These are phyloP conservation scores for Caenorhabditis sulstoni DNA, from an alignment of 2,888 invertebrate genomes.

Conservation along the genomic window DNA sequence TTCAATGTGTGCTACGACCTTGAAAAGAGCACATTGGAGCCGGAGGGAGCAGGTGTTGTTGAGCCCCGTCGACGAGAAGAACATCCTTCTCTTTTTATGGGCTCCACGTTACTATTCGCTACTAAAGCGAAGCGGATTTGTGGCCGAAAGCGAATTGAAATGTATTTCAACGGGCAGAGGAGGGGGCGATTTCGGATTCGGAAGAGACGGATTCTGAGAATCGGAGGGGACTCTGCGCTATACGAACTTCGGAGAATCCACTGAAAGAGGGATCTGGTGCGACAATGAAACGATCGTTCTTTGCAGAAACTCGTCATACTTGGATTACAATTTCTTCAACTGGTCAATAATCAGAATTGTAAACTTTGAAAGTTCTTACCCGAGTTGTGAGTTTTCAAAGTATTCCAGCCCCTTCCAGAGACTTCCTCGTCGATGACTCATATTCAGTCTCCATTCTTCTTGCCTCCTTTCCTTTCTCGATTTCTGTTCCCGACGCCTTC, in stretches of 20 bases:
- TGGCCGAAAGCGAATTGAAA: slow-evolving; percentile 4
- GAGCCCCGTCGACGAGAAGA: slow-evolving; percentile 2
- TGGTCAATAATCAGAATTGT: too few species aligned
- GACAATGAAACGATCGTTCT: too few species aligned
- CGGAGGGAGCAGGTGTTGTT: slow-evolving; percentile 20
- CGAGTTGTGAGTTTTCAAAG: too few species aligned
- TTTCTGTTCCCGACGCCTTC: background rate
- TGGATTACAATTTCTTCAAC: too few species aligned
- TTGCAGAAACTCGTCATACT: too few species aligned
- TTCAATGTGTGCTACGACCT: slow-evolving; percentile 3
- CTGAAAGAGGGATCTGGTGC: background rate
- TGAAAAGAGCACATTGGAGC: slow-evolving; percentile 1
- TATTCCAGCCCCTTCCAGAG: too few species aligned
- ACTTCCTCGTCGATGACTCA: too few species aligned
- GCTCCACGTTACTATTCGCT: slow-evolving; percentile 32
- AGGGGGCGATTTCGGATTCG: background rate
- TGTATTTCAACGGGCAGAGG: background rate
- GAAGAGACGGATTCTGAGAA: too few species aligned
- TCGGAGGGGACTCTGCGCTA: too few species aligned
- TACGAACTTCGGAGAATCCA: too few species aligned
- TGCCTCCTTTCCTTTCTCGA: background rate
- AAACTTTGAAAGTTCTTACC: too few species aligned
- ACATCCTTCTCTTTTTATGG: slow-evolving; percentile 21
- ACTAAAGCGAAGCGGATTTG: slow-evolving; percentile 10
- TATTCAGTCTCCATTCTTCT: background rate